These are phyloP conservation scores for Pseudomyrmex flavicornis DNA, from an alignment of 1,140 invertebrate species.

Conservation along the genomic window DNA sequence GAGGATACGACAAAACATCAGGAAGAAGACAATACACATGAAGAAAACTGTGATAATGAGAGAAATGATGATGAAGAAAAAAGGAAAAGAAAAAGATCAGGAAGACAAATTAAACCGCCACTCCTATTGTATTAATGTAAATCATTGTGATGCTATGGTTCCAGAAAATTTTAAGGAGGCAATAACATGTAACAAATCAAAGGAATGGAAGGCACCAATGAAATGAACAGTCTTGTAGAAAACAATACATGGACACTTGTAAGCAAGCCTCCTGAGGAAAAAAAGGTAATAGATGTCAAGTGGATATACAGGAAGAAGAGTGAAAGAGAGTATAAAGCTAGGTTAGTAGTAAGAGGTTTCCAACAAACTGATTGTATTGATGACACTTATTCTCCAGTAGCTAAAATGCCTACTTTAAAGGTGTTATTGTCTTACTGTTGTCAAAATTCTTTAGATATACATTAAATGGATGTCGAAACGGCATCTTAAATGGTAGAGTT, in stretches of 20 bases:
- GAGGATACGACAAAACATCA: too few species aligned
- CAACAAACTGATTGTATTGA: background rate
- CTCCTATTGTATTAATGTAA: background rate
- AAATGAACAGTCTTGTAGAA: background rate
- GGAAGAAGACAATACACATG: too few species aligned
- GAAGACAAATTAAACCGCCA: background rate
- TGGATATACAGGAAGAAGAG: background rate
- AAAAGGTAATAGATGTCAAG: constrained; percentile 6
- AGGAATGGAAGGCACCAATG: constrained; percentile 7
- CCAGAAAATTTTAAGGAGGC: constrained; percentile 25
- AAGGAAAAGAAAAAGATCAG: background rate
- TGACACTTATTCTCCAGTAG: constrained; percentile 7
- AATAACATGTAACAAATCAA: constrained; percentile 10
- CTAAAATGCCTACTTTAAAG: constrained; percentile 19
- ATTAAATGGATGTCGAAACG: constrained; percentile 5
- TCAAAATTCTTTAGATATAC: background rate
- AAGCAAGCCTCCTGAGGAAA: background rate
- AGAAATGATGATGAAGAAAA: background rate
- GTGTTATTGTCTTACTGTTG: background rate
- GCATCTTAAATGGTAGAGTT: constrained; percentile 16
- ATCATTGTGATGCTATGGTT: constrained; percentile 1
- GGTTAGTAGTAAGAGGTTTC: background rate
- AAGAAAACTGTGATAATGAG: too few species aligned
- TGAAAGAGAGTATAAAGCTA: background rate
- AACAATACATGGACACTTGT: constrained; percentile 17